These are phyloP conservation scores for Eulemur rubriventer DNA, from an alignment of 2,797 vertebrate species.

Conservation along the genomic window DNA sequence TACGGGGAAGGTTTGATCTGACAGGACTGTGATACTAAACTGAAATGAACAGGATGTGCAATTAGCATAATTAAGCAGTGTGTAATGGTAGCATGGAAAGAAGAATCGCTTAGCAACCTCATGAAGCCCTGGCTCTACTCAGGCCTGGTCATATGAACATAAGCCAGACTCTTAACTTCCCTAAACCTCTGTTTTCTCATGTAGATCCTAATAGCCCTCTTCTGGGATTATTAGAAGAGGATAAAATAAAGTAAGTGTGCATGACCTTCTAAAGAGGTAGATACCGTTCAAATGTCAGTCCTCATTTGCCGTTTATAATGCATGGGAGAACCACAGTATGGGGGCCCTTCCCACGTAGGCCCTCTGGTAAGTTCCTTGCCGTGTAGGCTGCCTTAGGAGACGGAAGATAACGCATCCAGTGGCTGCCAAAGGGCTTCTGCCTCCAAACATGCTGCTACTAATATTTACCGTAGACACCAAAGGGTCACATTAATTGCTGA, in stretches of 20 bases:
- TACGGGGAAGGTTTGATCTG: background rate
- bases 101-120: background rate
- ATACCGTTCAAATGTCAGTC: background rate
- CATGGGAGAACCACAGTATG: background rate
- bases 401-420: too few relatives aligned
- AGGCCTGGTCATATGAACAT: background rate
- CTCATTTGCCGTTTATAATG: background rate
- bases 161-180: background rate
- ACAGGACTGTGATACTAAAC: background rate
- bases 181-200: background rate
- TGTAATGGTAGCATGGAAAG: accelerated
- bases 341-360: accelerated
- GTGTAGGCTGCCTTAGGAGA: background rate
- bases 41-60: background rate
- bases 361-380: background rate
- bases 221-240: background rate
- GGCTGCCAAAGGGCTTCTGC: too few relatives aligned
- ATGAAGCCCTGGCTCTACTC: background rate
- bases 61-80: background rate
- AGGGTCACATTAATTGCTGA: background rate
- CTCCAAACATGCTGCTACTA: background rate
- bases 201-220: background rate
- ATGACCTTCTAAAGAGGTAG: background rate
- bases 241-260: background rate
- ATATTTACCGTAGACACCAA: background rate